Evolutionary conservation across 2,888 invertebrate species (phyloP), one percentile per base, ranked within the genome.

Genomic region (Choristoneura rosaceana): DNA sequence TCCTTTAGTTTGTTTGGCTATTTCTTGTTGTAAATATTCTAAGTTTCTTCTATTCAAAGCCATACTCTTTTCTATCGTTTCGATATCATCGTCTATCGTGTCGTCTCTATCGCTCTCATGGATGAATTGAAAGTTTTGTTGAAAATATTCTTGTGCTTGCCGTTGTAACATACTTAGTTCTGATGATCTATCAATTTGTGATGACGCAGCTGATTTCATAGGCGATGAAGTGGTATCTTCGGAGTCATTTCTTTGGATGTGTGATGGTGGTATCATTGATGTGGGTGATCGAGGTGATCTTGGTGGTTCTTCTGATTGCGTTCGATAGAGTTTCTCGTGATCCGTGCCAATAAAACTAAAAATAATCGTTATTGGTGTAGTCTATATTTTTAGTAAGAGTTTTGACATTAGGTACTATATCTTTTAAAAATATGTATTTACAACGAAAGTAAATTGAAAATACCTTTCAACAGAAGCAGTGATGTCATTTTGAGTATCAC

Each of bases 261-360:
- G 84, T 14, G 96, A 95, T 10, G 95, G 88, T 17, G 89, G 86
- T 68, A 85, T 82, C 74, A 82, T 84, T 71, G 94, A 91, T 61
- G 95, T 94, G 15, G 96, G 94, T 78, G 96, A 96, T 41, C 94
- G 84, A 1, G 96, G 96, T n/a, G 97, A 97, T 78, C 96, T 94
- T 4, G 97, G 97, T 5, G 97, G 97, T 87, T 97, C 97, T 88
- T 98, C 98, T 58, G 97, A 97, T 87, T 97, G 97, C 0, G 98
- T 97, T 82, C 98, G 95, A 81, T 97, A 97, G 67, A 98, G 91
- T 77, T 96, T 96, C 78, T 97, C 97, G 82, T 97, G 98, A 34
- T 96, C 96, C 34, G 87, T 80, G 64, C 84, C 86, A 68, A 91
- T 87, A 58, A 91, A 91, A 79, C 93, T 94, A 83, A 8, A 83